A percentile compares a stretch with the other conserved stretches of the same genome.
Evolutionary conservation across 2,888 invertebrate genomes (phyloP).

Genomic region (Scrobipalpa costella): DNA sequence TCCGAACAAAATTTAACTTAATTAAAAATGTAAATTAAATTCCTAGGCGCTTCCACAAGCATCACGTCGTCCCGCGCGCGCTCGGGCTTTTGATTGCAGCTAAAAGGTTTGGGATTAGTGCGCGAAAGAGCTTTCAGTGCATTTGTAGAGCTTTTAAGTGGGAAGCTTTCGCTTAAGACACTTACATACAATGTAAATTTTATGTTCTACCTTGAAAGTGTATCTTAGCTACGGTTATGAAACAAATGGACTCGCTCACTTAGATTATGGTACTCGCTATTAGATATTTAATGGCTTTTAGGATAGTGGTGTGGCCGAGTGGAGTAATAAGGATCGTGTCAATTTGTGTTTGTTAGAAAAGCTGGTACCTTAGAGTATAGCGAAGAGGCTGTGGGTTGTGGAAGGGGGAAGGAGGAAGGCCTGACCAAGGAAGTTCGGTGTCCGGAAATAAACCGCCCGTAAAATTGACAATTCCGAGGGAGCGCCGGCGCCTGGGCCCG

Average conservation of each 20-base stretch:
- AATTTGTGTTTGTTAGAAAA: slow-evolving; percentile 42
- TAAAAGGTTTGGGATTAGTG: slow-evolving; percentile 82
- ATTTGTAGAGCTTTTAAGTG: slow-evolving; percentile 82
- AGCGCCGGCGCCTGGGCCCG: slow-evolving; percentile 64
- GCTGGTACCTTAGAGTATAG: slow-evolving; percentile 48
- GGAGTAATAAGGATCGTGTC: slow-evolving; percentile 29
- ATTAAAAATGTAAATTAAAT: slow-evolving; percentile 82
- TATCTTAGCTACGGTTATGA: slow-evolving; percentile 41
- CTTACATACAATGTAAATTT: slow-evolving; percentile 81
- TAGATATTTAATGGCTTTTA: background rate
- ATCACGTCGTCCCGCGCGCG: slow-evolving; percentile 65
- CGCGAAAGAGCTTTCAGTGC: slow-evolving; percentile 82
- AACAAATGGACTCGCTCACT: slow-evolving; percentile 33
- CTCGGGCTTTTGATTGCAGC: slow-evolving; percentile 82
- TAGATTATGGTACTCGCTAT: slow-evolving; percentile 20
- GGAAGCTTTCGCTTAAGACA: slow-evolving; percentile 81
- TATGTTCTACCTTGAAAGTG: slow-evolving; percentile 66
- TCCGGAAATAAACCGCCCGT: slow-evolving; percentile 85
- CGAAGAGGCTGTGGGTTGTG: slow-evolving; percentile 59
- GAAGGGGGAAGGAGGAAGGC: slow-evolving; percentile 51
- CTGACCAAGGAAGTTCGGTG: slow-evolving; percentile 78
- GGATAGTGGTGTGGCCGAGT: background rate
- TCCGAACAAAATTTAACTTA: slow-evolving; percentile 81
- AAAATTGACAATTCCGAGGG: slow-evolving; percentile 85
- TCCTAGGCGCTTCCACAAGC: slow-evolving; percentile 81